phyloP scores from a whole-genome alignment of 2,888 invertebrate genomes.

The Cheilosia pagana region DNA sequence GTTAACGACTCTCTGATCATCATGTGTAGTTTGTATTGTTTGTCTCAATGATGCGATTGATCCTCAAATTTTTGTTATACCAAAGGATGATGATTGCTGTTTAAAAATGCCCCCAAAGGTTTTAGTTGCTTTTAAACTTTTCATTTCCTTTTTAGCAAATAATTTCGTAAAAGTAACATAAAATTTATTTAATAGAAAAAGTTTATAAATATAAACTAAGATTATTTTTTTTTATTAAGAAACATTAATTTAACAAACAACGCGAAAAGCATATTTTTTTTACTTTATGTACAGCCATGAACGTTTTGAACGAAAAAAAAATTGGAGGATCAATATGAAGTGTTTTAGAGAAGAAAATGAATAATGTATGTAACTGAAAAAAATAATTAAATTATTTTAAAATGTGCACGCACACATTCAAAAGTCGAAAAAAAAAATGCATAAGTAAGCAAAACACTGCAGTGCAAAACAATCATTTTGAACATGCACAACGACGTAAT shows the following conservation, averaged over 20 bases:
- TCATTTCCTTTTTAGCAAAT: conserved; percentile 59
- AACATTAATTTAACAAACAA: conserved; percentile 59
- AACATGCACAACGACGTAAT: conserved; percentile 33
- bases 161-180: conserved; percentile 38
- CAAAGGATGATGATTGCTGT: conserved; percentile 75
- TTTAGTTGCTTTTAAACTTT: conserved; percentile 66
- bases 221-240: background rate
- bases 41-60: conserved; percentile 39
- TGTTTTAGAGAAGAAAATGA: conserved; percentile 50
- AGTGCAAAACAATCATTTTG: conserved; percentile 24
- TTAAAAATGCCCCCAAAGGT: conserved; percentile 59
- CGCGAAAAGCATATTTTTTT: conserved; percentile 54
- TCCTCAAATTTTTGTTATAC: conserved; percentile 65
- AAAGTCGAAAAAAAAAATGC: background rate
- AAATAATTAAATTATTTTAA: conserved; percentile 10
- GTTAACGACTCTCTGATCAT: conserved; percentile 15
- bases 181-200: conserved; percentile 43
- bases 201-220: conserved; percentile 19
- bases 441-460: conserved; percentile 21
- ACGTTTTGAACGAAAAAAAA: conserved; percentile 51
- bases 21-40: conserved; percentile 40
- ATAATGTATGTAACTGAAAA: conserved; percentile 11
- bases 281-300: conserved; percentile 54
- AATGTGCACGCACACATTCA: conserved; percentile 34
- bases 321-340: conserved; percentile 72